These are phyloP conservation scores for Stenotaenia linearis DNA, from an alignment of 2,888 invertebrate genomes.

Conservation along the genomic window DNA sequence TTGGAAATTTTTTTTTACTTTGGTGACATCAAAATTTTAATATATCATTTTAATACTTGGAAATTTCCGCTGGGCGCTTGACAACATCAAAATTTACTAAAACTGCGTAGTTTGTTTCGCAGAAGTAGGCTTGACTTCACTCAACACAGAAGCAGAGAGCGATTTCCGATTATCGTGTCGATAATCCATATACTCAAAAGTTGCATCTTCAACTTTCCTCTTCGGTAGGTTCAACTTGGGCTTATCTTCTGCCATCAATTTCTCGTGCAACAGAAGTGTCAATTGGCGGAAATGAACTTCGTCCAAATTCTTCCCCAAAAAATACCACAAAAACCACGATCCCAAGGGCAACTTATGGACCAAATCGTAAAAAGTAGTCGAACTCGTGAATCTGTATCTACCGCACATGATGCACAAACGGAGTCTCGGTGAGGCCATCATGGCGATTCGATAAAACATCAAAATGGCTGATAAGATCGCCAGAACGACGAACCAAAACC, in stretches of 20 bases:
- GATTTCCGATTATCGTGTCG: neutral
- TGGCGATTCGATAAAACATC: constrained; percentile 36
- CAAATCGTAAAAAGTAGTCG: constrained; percentile 60
- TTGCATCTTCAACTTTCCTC: neutral
- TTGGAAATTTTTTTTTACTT: no score
- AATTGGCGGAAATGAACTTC: constrained; percentile 65
- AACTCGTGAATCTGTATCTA: constrained; percentile 62
- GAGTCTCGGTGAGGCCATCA: constrained; percentile 47
- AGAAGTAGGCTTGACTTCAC: neutral
- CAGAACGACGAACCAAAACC: constrained; percentile 40
- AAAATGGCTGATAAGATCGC: constrained; percentile 36
- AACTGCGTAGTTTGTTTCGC: neutral
- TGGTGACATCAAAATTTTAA: no score
- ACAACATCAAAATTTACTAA: no score
- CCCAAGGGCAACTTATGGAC: constrained; percentile 70
- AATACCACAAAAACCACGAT: constrained; percentile 88
- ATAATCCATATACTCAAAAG: neutral
- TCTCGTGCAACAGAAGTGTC: neutral
- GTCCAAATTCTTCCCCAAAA: constrained; percentile 82
- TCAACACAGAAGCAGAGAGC: neutral
- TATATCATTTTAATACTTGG: no score
- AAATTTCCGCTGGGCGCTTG: no score
- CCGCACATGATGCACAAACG: constrained; percentile 72
- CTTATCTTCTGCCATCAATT: neutral
- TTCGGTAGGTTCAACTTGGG: neutral